A percentile compares a stretch with the other conserved stretches of the same genome.
Conservation (phyloP, 2,113 vertebrate genomes). For the Pelmatolapia mariae region DNA sequence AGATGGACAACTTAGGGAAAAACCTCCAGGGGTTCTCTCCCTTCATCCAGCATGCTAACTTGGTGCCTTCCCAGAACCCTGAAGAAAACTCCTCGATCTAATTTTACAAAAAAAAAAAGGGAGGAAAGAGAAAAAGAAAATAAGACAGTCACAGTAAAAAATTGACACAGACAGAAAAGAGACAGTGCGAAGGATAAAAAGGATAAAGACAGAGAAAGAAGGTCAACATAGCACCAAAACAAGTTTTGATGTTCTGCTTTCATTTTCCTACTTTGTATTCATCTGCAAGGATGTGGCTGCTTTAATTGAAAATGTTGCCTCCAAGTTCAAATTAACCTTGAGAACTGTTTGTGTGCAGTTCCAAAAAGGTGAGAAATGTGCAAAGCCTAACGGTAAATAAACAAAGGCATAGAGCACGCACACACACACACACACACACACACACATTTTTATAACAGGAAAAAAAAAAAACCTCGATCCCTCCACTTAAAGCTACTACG, state of each 20-base stretch:
- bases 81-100: conserved; percentile 87
- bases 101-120: rapidly evolving
- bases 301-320: conserved; percentile 14
- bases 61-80: conserved; percentile 90
- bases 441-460: neutral
- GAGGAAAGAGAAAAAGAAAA: neutral
- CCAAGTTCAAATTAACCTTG: conserved; percentile 35
- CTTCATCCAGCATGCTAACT: conserved; percentile 91
- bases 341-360: neutral
- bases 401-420: neutral
- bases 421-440: neutral
- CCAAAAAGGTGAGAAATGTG: neutral
- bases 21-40: conserved; percentile 84
- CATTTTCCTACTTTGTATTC: conserved; percentile 7
- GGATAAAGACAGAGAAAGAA: neutral
- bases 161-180: neutral
- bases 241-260: conserved; percentile 7
- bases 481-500: conserved; percentile 4
- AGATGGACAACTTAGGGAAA: conserved; percentile 95
- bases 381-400: neutral
- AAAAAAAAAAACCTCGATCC: neutral
- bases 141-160: neutral
- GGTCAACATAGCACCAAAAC: conserved; percentile 10
- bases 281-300: neutral
- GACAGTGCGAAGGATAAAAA: neutral